Conservation (phyloP, 2,797 vertebrate genomes). For the Sebastolobus alascanus region DNA sequence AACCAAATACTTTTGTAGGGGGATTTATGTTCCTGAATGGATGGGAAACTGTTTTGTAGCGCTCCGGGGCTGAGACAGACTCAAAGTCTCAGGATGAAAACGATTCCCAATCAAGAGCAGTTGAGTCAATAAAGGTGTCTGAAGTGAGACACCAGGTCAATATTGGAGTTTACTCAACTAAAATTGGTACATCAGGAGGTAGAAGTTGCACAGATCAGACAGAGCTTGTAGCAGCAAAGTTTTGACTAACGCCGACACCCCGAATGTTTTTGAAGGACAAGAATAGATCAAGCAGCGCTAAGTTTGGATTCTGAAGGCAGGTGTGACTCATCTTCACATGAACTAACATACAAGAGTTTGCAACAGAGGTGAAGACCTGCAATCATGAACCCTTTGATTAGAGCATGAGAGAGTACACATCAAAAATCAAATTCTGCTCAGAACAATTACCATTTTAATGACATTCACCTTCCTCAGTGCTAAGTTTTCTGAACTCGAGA, state of each 20-base stretch:
- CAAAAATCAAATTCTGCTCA: constrained; percentile 21
- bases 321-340: constrained; percentile 16
- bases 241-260: constrained; percentile 5
- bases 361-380: constrained; percentile 8
- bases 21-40: constrained; percentile 5
- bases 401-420: constrained; percentile 13
- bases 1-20: not conserved
- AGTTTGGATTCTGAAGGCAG: constrained; percentile 3
- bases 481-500: constrained; percentile 27
- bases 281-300: constrained; percentile 5
- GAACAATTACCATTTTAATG: constrained; percentile 39
- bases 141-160: constrained; percentile 17
- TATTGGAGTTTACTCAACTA: constrained; percentile 17
- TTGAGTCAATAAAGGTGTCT: constrained; percentile 42
- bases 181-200: not conserved
- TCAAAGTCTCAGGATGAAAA: constrained; percentile 17
- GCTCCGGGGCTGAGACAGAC: constrained; percentile 1
- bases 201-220: not conserved
- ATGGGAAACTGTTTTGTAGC: not conserved
- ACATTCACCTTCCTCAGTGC: constrained; percentile 14
- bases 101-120: constrained; percentile 21
- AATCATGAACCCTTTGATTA: constrained; percentile 35
- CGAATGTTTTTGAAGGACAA: not conserved
- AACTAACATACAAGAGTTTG: not conserved
- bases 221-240: not conserved